Conservation (phyloP, 2,113 vertebrate genomes). For the Channa argus region DNA sequence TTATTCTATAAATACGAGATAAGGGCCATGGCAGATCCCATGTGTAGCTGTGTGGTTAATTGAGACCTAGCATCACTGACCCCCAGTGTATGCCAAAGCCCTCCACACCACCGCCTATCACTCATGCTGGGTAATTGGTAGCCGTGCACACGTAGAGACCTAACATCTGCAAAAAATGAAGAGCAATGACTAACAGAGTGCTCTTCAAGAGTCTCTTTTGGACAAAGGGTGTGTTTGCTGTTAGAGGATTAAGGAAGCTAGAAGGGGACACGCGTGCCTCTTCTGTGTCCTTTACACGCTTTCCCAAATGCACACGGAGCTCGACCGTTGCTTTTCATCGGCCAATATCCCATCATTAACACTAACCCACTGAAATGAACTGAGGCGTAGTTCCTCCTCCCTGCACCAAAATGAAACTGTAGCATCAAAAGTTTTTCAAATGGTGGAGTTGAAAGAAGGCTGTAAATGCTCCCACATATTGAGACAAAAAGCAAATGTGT, state of each 20-base stretch:
- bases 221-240: constrained; percentile 16
- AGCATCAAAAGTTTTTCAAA: not conserved
- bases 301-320: not conserved
- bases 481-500: not conserved
- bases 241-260: not conserved
- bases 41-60: constrained; percentile 74
- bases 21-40: constrained; percentile 68
- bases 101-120: constrained; percentile 59
- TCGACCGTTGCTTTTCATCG: not conserved
- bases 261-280: constrained; percentile 2
- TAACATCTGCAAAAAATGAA: constrained; percentile 16
- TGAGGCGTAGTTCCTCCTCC: no score
- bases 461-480: constrained; percentile 2
- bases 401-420: not conserved
- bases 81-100: constrained; percentile 41
- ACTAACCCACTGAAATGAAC: not conserved
- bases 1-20: constrained; percentile 76
- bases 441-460: not conserved
- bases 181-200: constrained; percentile 30
- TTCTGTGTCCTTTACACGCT: not conserved
- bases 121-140: constrained; percentile 77
- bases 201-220: constrained; percentile 3
- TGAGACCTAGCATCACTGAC: constrained; percentile 73
- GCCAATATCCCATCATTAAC: not conserved
- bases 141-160: constrained; percentile 37